Conservation (phyloP, 2,113 vertebrate species). For the Antigone vipio region DNA sequence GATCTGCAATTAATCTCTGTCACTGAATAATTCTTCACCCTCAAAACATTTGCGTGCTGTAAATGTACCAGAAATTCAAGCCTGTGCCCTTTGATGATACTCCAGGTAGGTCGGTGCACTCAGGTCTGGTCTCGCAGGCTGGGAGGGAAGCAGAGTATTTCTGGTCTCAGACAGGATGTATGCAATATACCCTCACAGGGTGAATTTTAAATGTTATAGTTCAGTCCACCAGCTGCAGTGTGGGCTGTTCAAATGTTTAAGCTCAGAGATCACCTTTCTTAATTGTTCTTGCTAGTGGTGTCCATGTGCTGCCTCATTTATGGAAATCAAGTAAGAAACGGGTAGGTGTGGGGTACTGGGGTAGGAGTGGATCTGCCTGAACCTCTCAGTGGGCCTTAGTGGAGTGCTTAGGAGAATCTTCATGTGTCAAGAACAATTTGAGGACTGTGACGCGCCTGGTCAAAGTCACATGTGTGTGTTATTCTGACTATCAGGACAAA, state of each 20-base stretch:
- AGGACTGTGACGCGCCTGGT: neutral
- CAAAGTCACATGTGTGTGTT: neutral
- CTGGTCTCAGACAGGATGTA: neutral
- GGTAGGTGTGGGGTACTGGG: neutral
- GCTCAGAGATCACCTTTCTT: neutral
- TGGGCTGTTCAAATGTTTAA: neutral
- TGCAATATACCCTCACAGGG: neutral
- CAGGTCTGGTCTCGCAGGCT: neutral
- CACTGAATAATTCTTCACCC: slow-evolving; percentile 7
- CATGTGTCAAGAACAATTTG: neutral
- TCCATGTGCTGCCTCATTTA: neutral
- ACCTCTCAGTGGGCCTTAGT: neutral
- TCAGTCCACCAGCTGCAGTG: neutral
- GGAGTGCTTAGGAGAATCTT: neutral
- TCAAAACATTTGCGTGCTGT: neutral
- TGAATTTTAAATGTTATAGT: neutral
- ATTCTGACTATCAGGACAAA: neutral
- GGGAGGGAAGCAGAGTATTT: neutral
- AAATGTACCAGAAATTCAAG: neutral
- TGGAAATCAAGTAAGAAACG: neutral
- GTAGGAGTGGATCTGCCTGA: neutral
- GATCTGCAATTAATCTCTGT: neutral
- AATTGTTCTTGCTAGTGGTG: neutral
- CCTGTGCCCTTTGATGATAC: neutral
- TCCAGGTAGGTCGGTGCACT: neutral